Evolutionary conservation across 2,888 invertebrate genomes (phyloP), one percentile per base, ranked within the genome.

Genomic region (Morpho deidamia): DNA sequence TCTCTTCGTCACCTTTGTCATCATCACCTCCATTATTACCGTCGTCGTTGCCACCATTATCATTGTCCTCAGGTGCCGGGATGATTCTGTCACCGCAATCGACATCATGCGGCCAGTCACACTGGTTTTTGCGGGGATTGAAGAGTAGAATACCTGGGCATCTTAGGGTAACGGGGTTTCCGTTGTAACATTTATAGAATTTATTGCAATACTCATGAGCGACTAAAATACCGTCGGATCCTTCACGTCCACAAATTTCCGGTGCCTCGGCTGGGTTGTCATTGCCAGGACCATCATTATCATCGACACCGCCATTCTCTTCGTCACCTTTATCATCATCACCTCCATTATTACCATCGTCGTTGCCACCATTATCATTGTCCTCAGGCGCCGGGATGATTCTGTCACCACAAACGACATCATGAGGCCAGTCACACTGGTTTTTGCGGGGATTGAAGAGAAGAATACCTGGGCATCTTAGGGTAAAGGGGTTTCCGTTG

Each of bases 151-250:
- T 63, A 1, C 32, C 53, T 7, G 62, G 61, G 51, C 78, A 79
- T 10, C 58, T 61, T 4, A 65, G 50, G 1, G 60, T 51, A 3
- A 75, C 60, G 1, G 74, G 72, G 0, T 48, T 38, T 7, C 73
- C 74, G 7, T 61, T 61, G n/a, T 57, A 52, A 43, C 78, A 78
- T 11, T 65, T 58, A 55, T 76, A 77, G 62, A 69, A 78, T 52
- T 74, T 66, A 48, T 68, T 65, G 51, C 78, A 78, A 45, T 67
- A 62, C 51, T 72, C 68, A 42, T 78, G 76, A 12, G 76, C 74
- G 11, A 78, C 62, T 11, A 72, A 51, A n/a, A 66, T 61, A 11
- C 72, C 72, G 34, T 73, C 61, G 8, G 74, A 69, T 2, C 55
- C 63, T 10, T 57, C 47, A 8, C 38, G 59, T 1, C 65, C 61